Percentiles rank a stretch among this genome's conserved stretches.
These are phyloP conservation scores for Apodemus sylvaticus DNA, from an alignment of 2,113 vertebrate species.

Conservation along the genomic window DNA sequence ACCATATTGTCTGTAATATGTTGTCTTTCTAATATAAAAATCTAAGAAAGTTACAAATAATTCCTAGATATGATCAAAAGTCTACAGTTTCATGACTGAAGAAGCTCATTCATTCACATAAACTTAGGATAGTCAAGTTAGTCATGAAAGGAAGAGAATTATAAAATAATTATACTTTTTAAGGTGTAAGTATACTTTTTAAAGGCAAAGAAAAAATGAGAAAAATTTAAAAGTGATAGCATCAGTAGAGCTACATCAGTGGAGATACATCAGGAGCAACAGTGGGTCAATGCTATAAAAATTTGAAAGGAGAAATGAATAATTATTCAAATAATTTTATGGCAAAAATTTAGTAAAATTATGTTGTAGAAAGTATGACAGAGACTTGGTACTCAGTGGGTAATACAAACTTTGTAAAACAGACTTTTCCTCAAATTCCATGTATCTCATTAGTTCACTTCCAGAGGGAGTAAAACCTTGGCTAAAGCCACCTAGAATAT, in stretches of 20 bases:
- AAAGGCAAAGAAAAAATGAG: conserved; percentile 4
- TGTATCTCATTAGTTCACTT: background rate
- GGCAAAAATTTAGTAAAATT: conserved; percentile 13
- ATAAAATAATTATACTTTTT: background rate
- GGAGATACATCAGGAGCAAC: too few relatives aligned
- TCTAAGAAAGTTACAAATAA: background rate
- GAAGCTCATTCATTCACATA: conserved; percentile 14
- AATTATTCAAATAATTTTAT: conserved; percentile 47
- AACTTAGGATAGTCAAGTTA: background rate
- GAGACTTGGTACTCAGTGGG: background rate
- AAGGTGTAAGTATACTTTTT: background rate
- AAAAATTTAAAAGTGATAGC: background rate
- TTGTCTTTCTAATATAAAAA: conserved; percentile 28
- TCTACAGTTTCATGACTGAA: background rate
- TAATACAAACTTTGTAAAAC: background rate
- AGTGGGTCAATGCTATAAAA: background rate
- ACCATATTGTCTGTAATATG: background rate
- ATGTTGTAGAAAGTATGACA: background rate
- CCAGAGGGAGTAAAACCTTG: background rate
- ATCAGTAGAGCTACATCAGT: too few relatives aligned
- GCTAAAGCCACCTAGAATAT: background rate
- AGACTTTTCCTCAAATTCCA: background rate
- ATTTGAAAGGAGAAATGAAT: background rate
- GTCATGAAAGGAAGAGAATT: background rate
- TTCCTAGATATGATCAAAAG: background rate